Evolutionary conservation across 2,113 vertebrate species (phyloP), one percentile per base, ranked within the genome.

Genomic region (Sciurus niger): DNA sequence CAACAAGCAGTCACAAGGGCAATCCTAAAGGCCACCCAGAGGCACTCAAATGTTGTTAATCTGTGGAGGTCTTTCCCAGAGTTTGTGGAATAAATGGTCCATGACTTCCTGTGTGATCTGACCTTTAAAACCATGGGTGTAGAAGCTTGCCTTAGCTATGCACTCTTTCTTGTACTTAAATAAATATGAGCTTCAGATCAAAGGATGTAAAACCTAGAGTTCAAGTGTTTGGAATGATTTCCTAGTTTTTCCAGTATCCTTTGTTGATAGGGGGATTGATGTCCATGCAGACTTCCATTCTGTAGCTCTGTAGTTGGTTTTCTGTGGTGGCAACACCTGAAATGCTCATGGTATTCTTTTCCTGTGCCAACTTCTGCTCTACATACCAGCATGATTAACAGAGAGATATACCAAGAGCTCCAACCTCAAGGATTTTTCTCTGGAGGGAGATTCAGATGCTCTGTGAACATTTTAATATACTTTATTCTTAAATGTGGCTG

Each of bases 141-240:
- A 37, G 90, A 79, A 51, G 53, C 8, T 8, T 86, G 24, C 14
- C 37, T 73, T n/a, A 92, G 65, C 14, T 77, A 48, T 37, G 9
- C 60, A 58, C 7, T 92, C 10, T 60, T 58, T 86, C 43, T 73
- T 48, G 2, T 95, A 14, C 34, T 58, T 86, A 79, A 84, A 40
- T 68, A 90, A 79, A 94, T 87, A 22, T 53, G 65, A 94, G 6
- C 25, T 79, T 90, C 55, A 68, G 48, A 53, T 94, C 22, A 94
- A 93, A 91, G 74, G 37, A 65, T 82, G 30, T 63, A 55, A 93
- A 86, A 86, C 4, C 13, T 7, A 77, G 58, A 8, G 25, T 18
- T 91, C 86, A 79, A 78, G 46, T 74, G 18, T 95, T 91, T 93
- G 17, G 55, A 76, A 70, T 53, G 46, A 40, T 96, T 94, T 80